These are phyloP conservation scores for Tokudaia muenninki DNA, from an alignment of 2,797 vertebrate genomes.

Conservation along the genomic window DNA sequence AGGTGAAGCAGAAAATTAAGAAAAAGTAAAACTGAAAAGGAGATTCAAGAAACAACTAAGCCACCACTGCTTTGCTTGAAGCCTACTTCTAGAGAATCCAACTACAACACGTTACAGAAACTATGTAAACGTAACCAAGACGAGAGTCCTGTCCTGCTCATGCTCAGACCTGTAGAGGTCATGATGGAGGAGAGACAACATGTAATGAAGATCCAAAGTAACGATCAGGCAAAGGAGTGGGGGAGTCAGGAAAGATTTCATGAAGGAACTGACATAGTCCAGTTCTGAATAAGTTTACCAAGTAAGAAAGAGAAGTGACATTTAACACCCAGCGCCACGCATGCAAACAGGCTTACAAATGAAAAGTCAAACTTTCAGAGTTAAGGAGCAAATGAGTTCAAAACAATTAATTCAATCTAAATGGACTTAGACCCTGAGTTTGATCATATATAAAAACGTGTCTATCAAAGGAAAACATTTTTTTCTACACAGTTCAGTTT, in stretches of 20 bases:
- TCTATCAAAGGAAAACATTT: slow-evolving; percentile 25
- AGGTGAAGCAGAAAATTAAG: not conserved
- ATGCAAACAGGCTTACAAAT: not conserved
- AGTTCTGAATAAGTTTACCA: slow-evolving; percentile 32
- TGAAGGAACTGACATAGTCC: not conserved
- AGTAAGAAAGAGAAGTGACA: slow-evolving; percentile 26
- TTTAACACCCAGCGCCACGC: not conserved
- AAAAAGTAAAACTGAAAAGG: slow-evolving; percentile 40
- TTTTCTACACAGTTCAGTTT: not conserved
- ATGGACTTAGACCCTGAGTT: not conserved
- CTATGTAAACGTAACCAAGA: slow-evolving; percentile 39
- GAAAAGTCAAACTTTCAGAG: not conserved
- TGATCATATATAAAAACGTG: slow-evolving; percentile 32
- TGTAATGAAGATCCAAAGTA: not conserved
- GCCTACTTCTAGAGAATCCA: slow-evolving; percentile 35
- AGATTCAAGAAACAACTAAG: slow-evolving; percentile 36
- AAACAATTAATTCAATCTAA: slow-evolving; percentile 44
- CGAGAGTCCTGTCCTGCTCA: slow-evolving; percentile 12
- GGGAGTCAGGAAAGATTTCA: slow-evolving; percentile 38
- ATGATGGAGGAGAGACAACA: not conserved
- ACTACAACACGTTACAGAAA: slow-evolving; percentile 31
- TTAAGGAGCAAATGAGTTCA: slow-evolving; percentile 5
- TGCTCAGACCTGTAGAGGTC: not conserved
- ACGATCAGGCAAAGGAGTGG: not conserved
- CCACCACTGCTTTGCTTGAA: slow-evolving; percentile 8